Evolutionary conservation across 2,797 vertebrate species (phyloP).

Genomic region (Morus bassanus): DNA sequence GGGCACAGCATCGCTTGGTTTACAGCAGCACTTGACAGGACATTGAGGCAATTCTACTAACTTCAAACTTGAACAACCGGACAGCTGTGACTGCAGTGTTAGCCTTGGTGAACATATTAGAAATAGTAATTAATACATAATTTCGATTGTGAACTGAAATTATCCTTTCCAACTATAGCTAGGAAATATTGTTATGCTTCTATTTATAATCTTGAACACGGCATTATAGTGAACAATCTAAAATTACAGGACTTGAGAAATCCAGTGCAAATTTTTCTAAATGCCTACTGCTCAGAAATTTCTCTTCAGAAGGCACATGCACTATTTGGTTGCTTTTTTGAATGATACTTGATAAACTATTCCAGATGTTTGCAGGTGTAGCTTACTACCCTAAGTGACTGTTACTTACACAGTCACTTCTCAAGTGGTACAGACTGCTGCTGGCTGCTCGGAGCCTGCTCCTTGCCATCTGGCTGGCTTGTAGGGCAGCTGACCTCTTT

Average conservation of each 20-base stretch:
- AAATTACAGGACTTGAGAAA: background rate
- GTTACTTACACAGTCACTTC: background rate
- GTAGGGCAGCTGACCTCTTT: constrained; percentile 21
- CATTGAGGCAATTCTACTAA: fast-evolving
- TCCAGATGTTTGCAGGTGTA: constrained; percentile 70
- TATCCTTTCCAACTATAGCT: background rate
- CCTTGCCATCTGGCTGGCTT: constrained; percentile 61
- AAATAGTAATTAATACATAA: fast-evolving
- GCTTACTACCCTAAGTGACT: constrained; percentile 26
- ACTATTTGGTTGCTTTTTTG: background rate
- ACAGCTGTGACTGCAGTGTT: fast-evolving
- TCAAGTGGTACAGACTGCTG: background rate
- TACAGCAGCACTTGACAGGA: background rate
- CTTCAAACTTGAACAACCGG: fast-evolving
- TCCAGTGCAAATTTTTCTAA: background rate
- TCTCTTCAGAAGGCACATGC: background rate
- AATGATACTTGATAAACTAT: constrained; percentile 2
- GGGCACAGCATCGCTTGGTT: fast-evolving
- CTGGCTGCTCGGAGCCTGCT: background rate
- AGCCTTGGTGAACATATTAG: background rate
- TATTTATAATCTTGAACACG: fast-evolving
- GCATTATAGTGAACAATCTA: fast-evolving
- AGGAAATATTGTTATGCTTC: background rate
- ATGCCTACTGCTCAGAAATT: background rate
- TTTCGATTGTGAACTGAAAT: background rate